phyloP scores from a whole-genome alignment of 2,888 invertebrate species.

The Pegoplata infirma region DNA sequence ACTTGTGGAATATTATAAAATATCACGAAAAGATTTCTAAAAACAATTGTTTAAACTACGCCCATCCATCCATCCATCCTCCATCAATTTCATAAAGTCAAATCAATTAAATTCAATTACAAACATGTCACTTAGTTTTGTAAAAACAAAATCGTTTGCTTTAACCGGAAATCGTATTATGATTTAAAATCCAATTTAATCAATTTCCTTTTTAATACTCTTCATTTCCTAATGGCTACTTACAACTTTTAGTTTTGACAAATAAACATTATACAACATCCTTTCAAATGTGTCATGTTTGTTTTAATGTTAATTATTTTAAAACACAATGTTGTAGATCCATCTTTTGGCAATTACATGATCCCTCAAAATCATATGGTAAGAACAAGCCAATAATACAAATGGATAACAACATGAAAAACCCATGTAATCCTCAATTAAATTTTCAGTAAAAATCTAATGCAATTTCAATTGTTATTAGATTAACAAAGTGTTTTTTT shows the following conservation, averaged over 20 bases:
- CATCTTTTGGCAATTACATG: conserved; percentile 46
- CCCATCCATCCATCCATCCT: no score
- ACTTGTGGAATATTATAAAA: no score
- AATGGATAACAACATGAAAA: conserved; percentile 17
- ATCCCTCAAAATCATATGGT: background rate
- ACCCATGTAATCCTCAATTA: conserved; percentile 74
- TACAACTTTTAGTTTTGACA: background rate
- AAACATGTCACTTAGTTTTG: background rate
- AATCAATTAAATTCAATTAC: background rate
- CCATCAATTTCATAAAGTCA: no score
- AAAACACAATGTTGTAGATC: no score
- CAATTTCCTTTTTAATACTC: conserved; percentile 26
- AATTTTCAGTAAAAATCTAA: conserved; percentile 69
- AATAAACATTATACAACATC: conserved; percentile 15
- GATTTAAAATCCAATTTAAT: conserved; percentile 29
- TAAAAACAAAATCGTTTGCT: background rate
- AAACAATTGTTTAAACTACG: no score
- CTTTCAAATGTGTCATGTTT: conserved; percentile 23
- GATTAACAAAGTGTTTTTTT: conserved; percentile 41
- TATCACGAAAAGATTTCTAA: no score
- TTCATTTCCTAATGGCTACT: background rate
- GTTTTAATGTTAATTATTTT: background rate
- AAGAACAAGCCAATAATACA: conserved; percentile 30
- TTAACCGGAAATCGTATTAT: conserved; percentile 28
- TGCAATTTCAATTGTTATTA: conserved; percentile 69